A percentile compares a stretch with the other conserved stretches of the same genome.
phyloP scores from a whole-genome alignment of 1,140 invertebrate species.

The Globodera ellingtonae region DNA sequence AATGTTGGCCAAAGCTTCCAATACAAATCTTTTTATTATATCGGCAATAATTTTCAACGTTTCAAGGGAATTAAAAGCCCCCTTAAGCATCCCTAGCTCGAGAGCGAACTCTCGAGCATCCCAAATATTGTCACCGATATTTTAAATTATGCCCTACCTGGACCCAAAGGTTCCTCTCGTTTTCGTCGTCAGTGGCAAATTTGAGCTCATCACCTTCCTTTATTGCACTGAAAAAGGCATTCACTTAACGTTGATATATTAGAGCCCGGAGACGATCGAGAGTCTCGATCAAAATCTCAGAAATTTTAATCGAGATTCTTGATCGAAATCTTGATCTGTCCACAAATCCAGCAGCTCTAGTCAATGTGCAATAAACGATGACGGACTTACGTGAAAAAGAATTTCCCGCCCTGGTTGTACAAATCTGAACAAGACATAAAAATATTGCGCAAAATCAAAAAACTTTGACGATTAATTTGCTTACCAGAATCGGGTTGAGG shows the following conservation, averaged over 20 bases:
- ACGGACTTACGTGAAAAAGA: conserved; percentile 73
- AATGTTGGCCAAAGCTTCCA: conserved; percentile 60
- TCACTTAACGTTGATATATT: background rate
- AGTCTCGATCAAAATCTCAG: too few relatives aligned
- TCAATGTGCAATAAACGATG: too few relatives aligned
- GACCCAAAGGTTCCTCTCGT: conserved; percentile 96
- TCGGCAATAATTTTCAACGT: too few relatives aligned
- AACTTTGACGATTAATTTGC: conserved; percentile 29
- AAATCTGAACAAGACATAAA: conserved; percentile 61
- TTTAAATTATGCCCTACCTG: conserved; percentile 58
- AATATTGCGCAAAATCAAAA: conserved; percentile 9
- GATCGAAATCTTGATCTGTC: too few relatives aligned
- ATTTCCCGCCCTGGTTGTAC: conserved; percentile 82
- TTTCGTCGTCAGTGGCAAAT: conserved; percentile 96
- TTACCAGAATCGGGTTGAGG: conserved; percentile 81
- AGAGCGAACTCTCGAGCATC: too few relatives aligned
- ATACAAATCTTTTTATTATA: background rate
- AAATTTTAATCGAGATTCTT: too few relatives aligned
- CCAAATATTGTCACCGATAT: background rate
- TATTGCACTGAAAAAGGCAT: conserved; percentile 84
- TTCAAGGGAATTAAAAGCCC: too few relatives aligned
- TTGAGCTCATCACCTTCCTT: conserved; percentile 95
- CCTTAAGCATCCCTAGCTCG: too few relatives aligned
- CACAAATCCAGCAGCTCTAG: too few relatives aligned
- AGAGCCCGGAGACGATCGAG: too few relatives aligned